These are phyloP conservation scores for Macquaria australasica DNA, from an alignment of 2,113 vertebrate genomes.

Conservation along the genomic window DNA sequence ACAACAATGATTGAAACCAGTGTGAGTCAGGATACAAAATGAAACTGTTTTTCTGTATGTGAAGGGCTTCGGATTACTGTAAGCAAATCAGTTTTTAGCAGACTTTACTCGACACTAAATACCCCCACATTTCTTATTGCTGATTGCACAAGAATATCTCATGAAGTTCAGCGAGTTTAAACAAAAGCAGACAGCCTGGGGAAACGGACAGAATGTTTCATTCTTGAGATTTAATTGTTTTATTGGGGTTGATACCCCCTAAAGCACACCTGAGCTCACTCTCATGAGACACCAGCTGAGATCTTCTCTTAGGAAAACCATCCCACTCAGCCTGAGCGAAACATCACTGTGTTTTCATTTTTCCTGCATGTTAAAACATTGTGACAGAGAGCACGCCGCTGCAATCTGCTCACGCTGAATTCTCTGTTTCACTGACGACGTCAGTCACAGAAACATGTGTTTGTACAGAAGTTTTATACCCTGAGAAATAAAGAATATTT, in stretches of 20 bases:
- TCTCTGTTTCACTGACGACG: slow-evolving; percentile 20
- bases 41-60: background rate
- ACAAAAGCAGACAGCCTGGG: slow-evolving; percentile 8
- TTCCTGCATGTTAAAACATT: slow-evolving; percentile 40
- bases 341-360: slow-evolving; percentile 33
- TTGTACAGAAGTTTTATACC: slow-evolving; percentile 69
- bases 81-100: slow-evolving; percentile 12
- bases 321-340: slow-evolving; percentile 17
- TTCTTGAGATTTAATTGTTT: slow-evolving; percentile 39
- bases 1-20: background rate
- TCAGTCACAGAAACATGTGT: slow-evolving; percentile 35
- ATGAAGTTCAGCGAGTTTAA: slow-evolving; percentile 20
- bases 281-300: slow-evolving; percentile 50
- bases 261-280: slow-evolving; percentile 62
- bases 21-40: slow-evolving; percentile 22
- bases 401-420: slow-evolving; percentile 19
- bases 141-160: slow-evolving; percentile 18
- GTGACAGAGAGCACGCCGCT: slow-evolving; percentile 31
- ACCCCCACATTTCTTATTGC: slow-evolving; percentile 15
- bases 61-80: background rate
- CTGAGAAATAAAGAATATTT: slow-evolving; percentile 77
- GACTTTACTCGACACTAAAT: background rate
- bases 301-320: slow-evolving; percentile 33
- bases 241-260: slow-evolving; percentile 28
- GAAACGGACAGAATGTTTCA: slow-evolving; percentile 15